These are phyloP conservation scores for Cromileptes altivelis DNA, from an alignment of 2,113 vertebrate species.

Conservation along the genomic window DNA sequence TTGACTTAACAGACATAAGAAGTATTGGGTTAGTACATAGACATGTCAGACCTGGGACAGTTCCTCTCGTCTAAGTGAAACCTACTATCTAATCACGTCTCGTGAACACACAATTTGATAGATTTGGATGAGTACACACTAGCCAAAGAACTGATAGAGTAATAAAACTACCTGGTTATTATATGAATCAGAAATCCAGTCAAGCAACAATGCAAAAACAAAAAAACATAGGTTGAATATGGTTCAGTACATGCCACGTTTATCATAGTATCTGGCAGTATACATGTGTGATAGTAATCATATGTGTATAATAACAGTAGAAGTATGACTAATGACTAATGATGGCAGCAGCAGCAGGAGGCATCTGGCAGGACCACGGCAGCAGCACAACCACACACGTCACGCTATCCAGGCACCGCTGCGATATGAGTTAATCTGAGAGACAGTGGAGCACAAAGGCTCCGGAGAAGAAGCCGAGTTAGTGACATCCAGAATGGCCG, in stretches of 20 bases:
- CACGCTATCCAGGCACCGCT: no score
- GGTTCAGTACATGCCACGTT: background rate
- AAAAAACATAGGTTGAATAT: background rate
- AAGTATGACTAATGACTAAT: no score
- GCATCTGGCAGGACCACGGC: no score
- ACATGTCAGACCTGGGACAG: slow-evolving; percentile 4
- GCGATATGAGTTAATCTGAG: no score
- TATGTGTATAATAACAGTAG: no score
- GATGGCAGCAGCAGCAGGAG: no score
- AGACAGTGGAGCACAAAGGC: no score
- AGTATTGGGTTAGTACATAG: background rate
- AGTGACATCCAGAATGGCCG: no score
- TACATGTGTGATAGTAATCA: no score
- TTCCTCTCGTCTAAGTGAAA: background rate
- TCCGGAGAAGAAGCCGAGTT: no score
- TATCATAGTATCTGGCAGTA: no score
- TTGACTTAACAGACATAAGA: slow-evolving; percentile 27
- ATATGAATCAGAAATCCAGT: background rate
- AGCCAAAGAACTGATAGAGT: background rate
- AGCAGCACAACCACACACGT: no score
- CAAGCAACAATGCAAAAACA: background rate
- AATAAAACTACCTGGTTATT: background rate
- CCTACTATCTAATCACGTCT: background rate
- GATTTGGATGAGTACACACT: background rate
- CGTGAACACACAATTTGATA: background rate